Percentiles rank a stretch among this genome's conserved stretches.
Conservation (phyloP, 1,140 invertebrate species). For the Cecropterus lyciades region DNA sequence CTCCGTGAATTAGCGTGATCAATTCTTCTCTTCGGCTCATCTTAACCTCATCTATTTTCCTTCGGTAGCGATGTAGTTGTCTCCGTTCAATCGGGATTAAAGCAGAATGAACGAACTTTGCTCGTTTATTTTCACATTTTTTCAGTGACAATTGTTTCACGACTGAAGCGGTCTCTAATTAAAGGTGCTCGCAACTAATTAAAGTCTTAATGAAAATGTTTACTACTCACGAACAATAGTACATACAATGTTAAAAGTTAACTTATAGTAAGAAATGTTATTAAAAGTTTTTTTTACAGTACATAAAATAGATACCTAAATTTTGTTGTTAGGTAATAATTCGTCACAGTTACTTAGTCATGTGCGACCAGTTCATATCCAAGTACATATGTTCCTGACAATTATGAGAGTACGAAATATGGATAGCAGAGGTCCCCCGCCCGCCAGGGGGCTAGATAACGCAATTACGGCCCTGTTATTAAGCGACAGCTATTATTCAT, state of each 20-base stretch:
- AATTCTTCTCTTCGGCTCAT: slow-evolving; percentile 70
- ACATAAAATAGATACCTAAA: no score
- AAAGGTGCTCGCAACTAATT: slow-evolving; percentile 29
- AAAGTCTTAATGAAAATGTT: slow-evolving; percentile 22
- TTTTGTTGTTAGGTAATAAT: neutral
- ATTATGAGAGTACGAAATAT: slow-evolving; percentile 70
- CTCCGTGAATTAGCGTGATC: slow-evolving; percentile 78
- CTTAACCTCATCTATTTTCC: slow-evolving; percentile 52
- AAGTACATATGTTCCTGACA: slow-evolving; percentile 65
- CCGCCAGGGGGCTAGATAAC: slow-evolving; percentile 69
- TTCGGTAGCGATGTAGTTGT: slow-evolving; percentile 40
- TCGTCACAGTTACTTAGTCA: slow-evolving; percentile 19
- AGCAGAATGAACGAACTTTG: slow-evolving; percentile 20
- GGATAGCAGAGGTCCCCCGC: slow-evolving; percentile 60
- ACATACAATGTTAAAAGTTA: neutral
- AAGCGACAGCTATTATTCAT: slow-evolving; percentile 77
- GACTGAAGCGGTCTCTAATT: slow-evolving; percentile 28
- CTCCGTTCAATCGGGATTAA: slow-evolving; percentile 38
- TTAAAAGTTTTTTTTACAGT: neutral
- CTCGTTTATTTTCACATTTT: slow-evolving; percentile 32
- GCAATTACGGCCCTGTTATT: slow-evolving; percentile 74
- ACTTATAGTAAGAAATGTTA: neutral
- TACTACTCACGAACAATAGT: slow-evolving; percentile 7
- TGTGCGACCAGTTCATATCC: slow-evolving; percentile 38
- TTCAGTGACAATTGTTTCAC: slow-evolving; percentile 32